A percentile compares a stretch with the other conserved stretches of the same genome.
These are phyloP conservation scores for Lypha dubia DNA, from an alignment of 2,888 invertebrate species.

Conservation along the genomic window DNA sequence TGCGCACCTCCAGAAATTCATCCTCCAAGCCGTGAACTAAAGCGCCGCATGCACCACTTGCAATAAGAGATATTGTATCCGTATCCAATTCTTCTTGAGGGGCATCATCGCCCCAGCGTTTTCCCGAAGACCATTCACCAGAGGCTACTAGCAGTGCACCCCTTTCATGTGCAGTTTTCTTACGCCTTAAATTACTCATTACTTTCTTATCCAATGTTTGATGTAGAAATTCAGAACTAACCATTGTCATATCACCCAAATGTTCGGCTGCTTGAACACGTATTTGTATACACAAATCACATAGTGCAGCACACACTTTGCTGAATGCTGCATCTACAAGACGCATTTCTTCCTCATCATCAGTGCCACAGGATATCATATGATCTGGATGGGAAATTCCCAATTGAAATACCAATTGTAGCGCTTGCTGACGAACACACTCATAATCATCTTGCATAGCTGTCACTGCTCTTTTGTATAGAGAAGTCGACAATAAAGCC, in stretches of 20 bases:
- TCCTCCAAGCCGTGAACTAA: slow-evolving; percentile 99
- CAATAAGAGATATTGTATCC: slow-evolving; percentile 90
- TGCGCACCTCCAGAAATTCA: slow-evolving; percentile 98
- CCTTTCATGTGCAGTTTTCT: slow-evolving; percentile 92
- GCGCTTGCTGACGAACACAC: slow-evolving; percentile 93
- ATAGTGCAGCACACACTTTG: slow-evolving; percentile 95
- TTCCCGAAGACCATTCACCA: slow-evolving; percentile 96
- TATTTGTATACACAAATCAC: slow-evolving; percentile 95
- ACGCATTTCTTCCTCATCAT: slow-evolving; percentile 92
- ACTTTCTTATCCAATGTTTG: slow-evolving; percentile 99
- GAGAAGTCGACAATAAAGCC: slow-evolving; percentile 88
- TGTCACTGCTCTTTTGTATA: slow-evolving; percentile 87
- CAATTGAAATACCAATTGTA: slow-evolving; percentile 93
- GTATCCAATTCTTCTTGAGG: slow-evolving; percentile 90
- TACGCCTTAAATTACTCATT: slow-evolving; percentile 96
- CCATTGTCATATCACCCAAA: slow-evolving; percentile 93
- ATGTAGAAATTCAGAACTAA: slow-evolving; percentile 94
- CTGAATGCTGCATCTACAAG: slow-evolving; percentile 98
- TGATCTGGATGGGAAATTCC: slow-evolving; percentile 93
- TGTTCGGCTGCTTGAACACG: slow-evolving; percentile 92
- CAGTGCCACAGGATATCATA: slow-evolving; percentile 86
- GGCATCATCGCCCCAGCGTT: slow-evolving; percentile 94
- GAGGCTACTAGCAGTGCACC: slow-evolving; percentile 91
- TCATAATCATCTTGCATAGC: slow-evolving; percentile 96
- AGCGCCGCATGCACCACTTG: slow-evolving; percentile 98